Conservation (phyloP, 2,888 invertebrate genomes). For the Eupithecia abbreviata region DNA sequence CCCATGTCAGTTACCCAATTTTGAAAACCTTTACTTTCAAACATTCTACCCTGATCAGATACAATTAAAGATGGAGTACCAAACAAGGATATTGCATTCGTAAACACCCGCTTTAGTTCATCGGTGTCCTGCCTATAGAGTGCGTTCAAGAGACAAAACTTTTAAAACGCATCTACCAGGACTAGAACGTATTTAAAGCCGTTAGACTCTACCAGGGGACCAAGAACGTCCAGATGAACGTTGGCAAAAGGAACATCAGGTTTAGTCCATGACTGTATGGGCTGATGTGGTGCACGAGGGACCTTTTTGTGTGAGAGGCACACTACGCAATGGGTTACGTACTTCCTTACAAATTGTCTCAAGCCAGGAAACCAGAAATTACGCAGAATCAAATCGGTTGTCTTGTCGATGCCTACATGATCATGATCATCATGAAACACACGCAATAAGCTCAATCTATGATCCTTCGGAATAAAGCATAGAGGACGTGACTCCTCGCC, state of each 20-base stretch:
- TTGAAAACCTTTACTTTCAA: not conserved
- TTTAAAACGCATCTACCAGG: not conserved
- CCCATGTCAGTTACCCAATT: not conserved
- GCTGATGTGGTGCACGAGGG: not conserved
- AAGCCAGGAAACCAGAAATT: conserved; percentile 48
- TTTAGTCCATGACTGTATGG: not conserved
- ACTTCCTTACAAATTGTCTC: conserved; percentile 38
- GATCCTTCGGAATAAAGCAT: conserved; percentile 48
- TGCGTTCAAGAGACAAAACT: not conserved
- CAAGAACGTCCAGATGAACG: not conserved
- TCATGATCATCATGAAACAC: conserved; percentile 48
- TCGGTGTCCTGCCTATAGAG: not conserved
- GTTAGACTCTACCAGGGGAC: conserved; percentile 17
- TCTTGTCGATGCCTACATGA: conserved; percentile 39
- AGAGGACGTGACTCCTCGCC: conserved; percentile 41
- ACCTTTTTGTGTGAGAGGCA: conserved; percentile 30
- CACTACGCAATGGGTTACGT: conserved; percentile 36
- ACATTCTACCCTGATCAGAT: not conserved
- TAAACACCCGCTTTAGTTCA: not conserved
- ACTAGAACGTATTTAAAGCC: not conserved
- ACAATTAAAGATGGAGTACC: not conserved
- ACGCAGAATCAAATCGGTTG: conserved; percentile 34
- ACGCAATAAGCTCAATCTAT: conserved; percentile 45
- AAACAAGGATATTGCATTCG: not conserved
- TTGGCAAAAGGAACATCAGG: not conserved